These are phyloP conservation scores for Ptilodon capucinus DNA, from an alignment of 2,888 invertebrate genomes.

Conservation along the genomic window DNA sequence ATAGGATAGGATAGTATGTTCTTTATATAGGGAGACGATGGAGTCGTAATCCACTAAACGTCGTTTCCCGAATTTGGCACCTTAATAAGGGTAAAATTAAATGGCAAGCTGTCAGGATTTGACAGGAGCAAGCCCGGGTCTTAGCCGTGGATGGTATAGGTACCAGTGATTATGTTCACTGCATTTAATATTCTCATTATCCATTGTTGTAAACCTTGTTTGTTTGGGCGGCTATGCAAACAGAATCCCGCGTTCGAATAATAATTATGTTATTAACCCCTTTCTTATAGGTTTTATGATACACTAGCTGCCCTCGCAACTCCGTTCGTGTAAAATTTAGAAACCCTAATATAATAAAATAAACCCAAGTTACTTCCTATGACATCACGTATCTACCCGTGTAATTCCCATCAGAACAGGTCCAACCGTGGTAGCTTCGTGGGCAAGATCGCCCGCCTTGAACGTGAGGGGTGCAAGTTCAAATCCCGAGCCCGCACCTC, in stretches of 20 bases:
- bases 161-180: background rate
- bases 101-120: background rate
- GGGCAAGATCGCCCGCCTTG: too few relatives aligned
- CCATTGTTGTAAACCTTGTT: background rate
- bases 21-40: background rate
- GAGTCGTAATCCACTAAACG: background rate
- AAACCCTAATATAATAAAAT: too few relatives aligned
- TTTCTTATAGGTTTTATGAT: background rate
- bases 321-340: too few relatives aligned
- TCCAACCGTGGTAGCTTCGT: too few relatives aligned
- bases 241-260: background rate
- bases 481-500: too few relatives aligned
- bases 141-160: background rate
- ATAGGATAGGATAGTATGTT: too few relatives aligned
- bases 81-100: conserved; percentile 1
- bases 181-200: background rate
- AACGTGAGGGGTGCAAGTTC: too few relatives aligned
- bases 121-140: background rate
- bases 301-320: too few relatives aligned
- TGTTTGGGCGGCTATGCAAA: background rate
- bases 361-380: too few relatives aligned
- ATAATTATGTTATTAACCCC: background rate
- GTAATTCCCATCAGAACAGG: too few relatives aligned
- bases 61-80: background rate
- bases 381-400: too few relatives aligned